Evolutionary conservation across 2,888 invertebrate genomes (phyloP), one percentile per base, ranked within the genome.

Genomic region (Esperia sulphurella): DNA sequence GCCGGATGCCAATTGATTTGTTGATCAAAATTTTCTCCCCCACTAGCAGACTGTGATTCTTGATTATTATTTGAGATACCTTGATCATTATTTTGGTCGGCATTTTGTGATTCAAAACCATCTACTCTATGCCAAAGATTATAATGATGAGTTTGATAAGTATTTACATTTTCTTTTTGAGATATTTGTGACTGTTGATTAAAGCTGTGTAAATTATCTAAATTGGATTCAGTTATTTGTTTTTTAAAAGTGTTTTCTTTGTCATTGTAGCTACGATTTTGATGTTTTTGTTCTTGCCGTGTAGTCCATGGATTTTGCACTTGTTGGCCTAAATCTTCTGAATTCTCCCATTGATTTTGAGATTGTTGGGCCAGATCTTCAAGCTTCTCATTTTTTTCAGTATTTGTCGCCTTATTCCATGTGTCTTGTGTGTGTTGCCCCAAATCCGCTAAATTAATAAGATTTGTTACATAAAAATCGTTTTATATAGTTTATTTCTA

Each of bases 301-400:
- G 14, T 39, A 13, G 7, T 14, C 44, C 37, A 37, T 10, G 10
- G 8, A 28, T 35, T 13, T 45, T 44, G 35, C 29, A 21, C 35
- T 10, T 31, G n/a, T 28, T 75, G 69, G 12, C 58, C 58, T n/a
- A 65, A 51, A 50, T 66, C 57, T 43, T 64, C 65, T 48, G 53
- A 45, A 31, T 58, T 55, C n/a, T 58, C 59, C 51, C 52, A 57
- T 48, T 65, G 54, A 51, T 58, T 66, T 51, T 72, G 62, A 6
- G 59, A 49, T 45, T 66, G 55, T 46, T 68, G 68, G 10, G 59
- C 63, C 12, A 61, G 46, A 37, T 37, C 43, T 44, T 44, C 28
- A 9, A 57, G 44, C 39, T 57, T 49, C 48, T 54, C 48, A 41
- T 43, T 41, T 46, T 55, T 41, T 54, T 2, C 48, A 45, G 47